phyloP scores from a whole-genome alignment of 2,797 vertebrate genomes.

The Knipowitschia caucasica region DNA sequence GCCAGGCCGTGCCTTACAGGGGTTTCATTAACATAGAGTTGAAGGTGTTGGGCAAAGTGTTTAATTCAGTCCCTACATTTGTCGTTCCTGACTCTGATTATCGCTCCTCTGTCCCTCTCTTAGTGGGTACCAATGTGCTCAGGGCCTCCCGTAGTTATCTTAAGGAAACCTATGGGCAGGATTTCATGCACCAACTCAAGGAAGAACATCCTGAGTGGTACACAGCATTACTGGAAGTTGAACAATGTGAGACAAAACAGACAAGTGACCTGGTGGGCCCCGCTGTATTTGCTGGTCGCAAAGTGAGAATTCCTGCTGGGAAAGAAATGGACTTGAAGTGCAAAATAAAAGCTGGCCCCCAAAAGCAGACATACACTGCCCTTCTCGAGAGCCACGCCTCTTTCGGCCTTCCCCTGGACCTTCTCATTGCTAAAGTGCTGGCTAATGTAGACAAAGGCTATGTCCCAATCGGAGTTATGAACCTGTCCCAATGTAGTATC shows the following conservation, averaged over 20 bases:
- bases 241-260: too few species aligned
- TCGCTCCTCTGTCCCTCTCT: slow-evolving; percentile 21
- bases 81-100: slow-evolving; percentile 34
- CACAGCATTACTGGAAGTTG: neutral
- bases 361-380: slow-evolving; percentile 1
- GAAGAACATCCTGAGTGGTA: slow-evolving; percentile 21
- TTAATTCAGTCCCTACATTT: slow-evolving; percentile 42
- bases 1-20: too few species aligned
- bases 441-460: too few species aligned
- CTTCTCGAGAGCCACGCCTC: slow-evolving; percentile 3
- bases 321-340: slow-evolving; percentile 18
- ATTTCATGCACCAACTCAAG: slow-evolving; percentile 15
- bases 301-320: neutral
- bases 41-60: too few species aligned
- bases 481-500: slow-evolving; percentile 24
- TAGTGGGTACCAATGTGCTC: slow-evolving; percentile 33
- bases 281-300: slow-evolving; percentile 6
- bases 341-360: slow-evolving; percentile 3
- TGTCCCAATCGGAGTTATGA: slow-evolving; percentile 27
- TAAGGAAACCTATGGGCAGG: slow-evolving; percentile 12
- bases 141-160: slow-evolving; percentile 13
- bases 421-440: slow-evolving; percentile 26
- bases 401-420: neutral
- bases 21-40: too few species aligned
- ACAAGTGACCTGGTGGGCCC: slow-evolving; percentile 8